Evolutionary conservation across 2,888 invertebrate genomes (phyloP), one percentile per base, ranked within the genome.

Genomic region (Caenorhabditis sp.): DNA sequence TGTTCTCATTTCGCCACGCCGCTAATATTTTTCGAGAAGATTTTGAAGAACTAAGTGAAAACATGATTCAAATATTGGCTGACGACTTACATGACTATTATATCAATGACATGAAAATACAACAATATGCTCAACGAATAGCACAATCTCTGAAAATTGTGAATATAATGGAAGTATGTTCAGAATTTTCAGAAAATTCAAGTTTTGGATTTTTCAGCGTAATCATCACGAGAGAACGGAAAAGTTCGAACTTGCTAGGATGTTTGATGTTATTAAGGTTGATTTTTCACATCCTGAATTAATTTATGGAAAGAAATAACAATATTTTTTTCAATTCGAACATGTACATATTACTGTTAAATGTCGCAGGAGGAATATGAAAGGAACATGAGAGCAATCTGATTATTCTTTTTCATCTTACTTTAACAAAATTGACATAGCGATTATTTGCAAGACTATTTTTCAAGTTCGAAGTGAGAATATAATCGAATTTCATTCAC

Each of bases 251-350:
- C 36, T 80, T 49, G 72, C 75, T 12, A 52, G 59, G 20, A 67
- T 80, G 23, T 77, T 80, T 61, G 77, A 80, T 31, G 67, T 77
- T n/a, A 76, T 77, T 52, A 67, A 64, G 36, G 61, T 76, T 12
- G 72, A 71, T 25, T 58, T 73, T 8, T 67, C 66, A 8, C 76
- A 77, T 66, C 62, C 70, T 10, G 64, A 70, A 21, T 20, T 60
- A 26, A 64, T 70, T 26, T 49, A n/a, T 14, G 49, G 20, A 14
- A 3, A 17, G 14, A 49, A n/a, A 31, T 31, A 31, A 31, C 31
- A n/a, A n/a, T n/a, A n/a, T n/a, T n/a, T 31, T 31, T 31, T 31
- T 31, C 31, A 31, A 31, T 7, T 31, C 4, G 31, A 31, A 31
- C 31, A 31, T 10, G 31, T 31, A 10, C 10, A 31, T 31, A n/a